phyloP scores from a whole-genome alignment of 2,797 vertebrate species.

The Sylvia borin region DNA sequence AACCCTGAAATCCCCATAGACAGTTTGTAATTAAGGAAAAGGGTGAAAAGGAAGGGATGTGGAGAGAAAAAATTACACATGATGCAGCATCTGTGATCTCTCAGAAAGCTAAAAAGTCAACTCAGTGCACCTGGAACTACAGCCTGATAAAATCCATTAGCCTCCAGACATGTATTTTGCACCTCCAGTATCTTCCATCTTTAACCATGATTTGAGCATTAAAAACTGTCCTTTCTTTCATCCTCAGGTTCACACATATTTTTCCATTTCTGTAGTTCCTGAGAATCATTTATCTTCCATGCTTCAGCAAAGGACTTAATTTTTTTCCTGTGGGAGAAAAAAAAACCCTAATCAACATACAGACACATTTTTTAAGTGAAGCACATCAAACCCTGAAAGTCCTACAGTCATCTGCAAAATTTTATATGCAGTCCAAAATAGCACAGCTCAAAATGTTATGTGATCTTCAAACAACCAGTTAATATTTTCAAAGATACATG shows the following conservation, averaged over 20 bases:
- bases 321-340: constrained; percentile 58
- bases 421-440: background rate
- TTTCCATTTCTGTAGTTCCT: constrained; percentile 71
- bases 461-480: background rate
- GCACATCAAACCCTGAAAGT: background rate
- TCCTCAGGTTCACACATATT: constrained; percentile 26
- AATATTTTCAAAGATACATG: background rate
- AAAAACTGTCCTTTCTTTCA: constrained; percentile 39
- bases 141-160: background rate
- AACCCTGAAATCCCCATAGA: background rate
- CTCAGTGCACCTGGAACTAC: background rate
- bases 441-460: background rate
- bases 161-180: background rate
- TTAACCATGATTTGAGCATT: constrained; percentile 7
- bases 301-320: constrained; percentile 70
- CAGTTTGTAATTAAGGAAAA: background rate
- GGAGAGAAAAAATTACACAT: background rate
- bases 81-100: background rate
- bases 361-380: background rate
- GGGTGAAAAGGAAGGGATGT: background rate
- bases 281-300: constrained; percentile 64
- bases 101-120: background rate
- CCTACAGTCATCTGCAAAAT: background rate
- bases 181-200: background rate
- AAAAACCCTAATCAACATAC: background rate